These are phyloP conservation scores for Artemia sinica DNA, from an alignment of 2,888 invertebrate species.

Conservation along the genomic window DNA sequence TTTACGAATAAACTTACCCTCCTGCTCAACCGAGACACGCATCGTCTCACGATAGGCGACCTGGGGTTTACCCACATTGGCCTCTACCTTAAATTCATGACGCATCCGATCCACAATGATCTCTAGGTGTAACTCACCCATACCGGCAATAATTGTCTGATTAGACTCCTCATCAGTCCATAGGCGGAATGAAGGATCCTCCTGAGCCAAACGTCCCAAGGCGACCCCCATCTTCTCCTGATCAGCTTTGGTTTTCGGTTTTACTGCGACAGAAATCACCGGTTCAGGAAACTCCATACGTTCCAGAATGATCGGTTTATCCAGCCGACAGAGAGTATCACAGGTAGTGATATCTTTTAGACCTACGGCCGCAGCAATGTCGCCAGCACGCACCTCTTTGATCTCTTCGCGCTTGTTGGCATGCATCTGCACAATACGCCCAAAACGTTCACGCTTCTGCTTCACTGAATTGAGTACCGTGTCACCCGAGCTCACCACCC, in stretches of 20 bases:
- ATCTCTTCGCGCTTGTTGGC: constrained; percentile 21
- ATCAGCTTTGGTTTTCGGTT: constrained; percentile 24
- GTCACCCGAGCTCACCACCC: constrained; percentile 19
- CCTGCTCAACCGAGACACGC: not conserved
- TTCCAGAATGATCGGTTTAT: constrained; percentile 23
- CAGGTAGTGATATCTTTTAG: constrained; percentile 20
- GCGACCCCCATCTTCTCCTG: constrained; percentile 24
- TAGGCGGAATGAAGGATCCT: constrained; percentile 24
- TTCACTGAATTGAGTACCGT: constrained; percentile 17
- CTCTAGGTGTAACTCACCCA: constrained; percentile 25
- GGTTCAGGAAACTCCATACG: constrained; percentile 25
- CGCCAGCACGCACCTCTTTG: constrained; percentile 18
- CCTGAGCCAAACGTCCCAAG: constrained; percentile 18
- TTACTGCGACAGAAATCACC: constrained; percentile 25
- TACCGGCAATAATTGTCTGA: constrained; percentile 24
- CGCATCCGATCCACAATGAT: constrained; percentile 25
- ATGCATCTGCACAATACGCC: constrained; percentile 21
- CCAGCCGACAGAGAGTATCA: constrained; percentile 19
- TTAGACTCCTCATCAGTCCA: constrained; percentile 21
- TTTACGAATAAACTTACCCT: constrained; percentile 14
- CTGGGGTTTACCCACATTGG: constrained; percentile 23
- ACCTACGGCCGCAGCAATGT: constrained; percentile 22
- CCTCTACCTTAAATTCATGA: constrained; percentile 25
- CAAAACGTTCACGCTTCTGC: constrained; percentile 20
- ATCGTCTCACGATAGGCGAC: constrained; percentile 23